Evolutionary conservation across 23 tunicate species (phyloP), one percentile per base, ranked within the genome.

Genomic region (Trididemnum clinides): DNA sequence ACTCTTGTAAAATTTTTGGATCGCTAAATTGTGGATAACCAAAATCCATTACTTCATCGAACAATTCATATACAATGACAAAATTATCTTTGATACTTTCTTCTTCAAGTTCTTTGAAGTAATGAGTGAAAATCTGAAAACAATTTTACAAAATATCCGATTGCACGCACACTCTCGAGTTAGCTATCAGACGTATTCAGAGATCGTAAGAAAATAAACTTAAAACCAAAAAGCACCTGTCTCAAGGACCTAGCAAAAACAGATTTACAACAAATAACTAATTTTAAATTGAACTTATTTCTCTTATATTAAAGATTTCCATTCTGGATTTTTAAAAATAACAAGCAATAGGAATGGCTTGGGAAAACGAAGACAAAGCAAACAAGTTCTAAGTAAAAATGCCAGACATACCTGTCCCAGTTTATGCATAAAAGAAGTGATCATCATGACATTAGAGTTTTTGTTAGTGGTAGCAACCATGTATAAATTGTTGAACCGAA

Each of bases 41-140:
- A 64, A 90, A 95, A 77, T 95, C 99, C 96, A 95, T 90, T 15
- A 95, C 99, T 90, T 95, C 99, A 78, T 95, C 99, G 33, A 95
- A 82, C 27, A 95, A 49, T 59, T 95, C 99, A 51, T 95, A 95
- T 19, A 95, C 93, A 79, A 95, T 95, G n/a, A 95, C 99, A 79
- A 95, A 95, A 63, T 95, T 95, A 62, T 95, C 99, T 36, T 90
- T 95, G 31, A 95, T 95, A 32, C 93, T 88, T 83, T 95, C 99
- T 63, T 95, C 99, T 72, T 95, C 99, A 0, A 95, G 72, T 35
- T 90, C 99, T 95, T 95, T 95, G 74, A 95, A 95, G 54, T 95
- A 95, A 69, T 95, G 95, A 29, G 89, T 34, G 51, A 95, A 88
- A 58, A 95, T 90, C 95, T 93, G 69, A 4, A 44, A 44, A 44